Evolutionary conservation across 1,140 invertebrate genomes (phyloP).

Genomic region (Caenorhabditis briggsae): DNA sequence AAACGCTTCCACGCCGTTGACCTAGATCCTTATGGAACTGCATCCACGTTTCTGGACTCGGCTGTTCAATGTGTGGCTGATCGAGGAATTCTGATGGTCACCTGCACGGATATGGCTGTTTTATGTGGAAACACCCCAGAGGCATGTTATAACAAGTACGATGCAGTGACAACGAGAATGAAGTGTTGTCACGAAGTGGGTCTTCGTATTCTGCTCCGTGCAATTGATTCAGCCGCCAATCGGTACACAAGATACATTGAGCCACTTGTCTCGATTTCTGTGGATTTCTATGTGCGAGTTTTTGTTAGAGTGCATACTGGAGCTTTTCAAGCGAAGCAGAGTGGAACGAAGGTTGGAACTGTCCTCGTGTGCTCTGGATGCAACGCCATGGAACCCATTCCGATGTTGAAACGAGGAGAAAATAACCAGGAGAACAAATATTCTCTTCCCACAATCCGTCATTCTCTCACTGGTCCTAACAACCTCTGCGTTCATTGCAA

Average conservation of each 20-base stretch:
- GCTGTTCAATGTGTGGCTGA: conserved; percentile 83
- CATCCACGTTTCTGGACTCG: conserved; percentile 87
- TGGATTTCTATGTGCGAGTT: conserved; percentile 96
- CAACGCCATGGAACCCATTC: conserved; percentile 69
- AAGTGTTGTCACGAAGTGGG: conserved; percentile 96
- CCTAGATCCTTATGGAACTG: conserved; percentile 96
- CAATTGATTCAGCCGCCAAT: conserved; percentile 90
- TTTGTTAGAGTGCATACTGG: conserved; percentile 89
- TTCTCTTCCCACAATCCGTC: conserved; percentile 43
- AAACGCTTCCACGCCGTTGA: conserved; percentile 91
- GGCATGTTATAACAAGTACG: conserved; percentile 94
- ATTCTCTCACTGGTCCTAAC: conserved; percentile 32
- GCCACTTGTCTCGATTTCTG: conserved; percentile 90
- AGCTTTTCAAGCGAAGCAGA: conserved; percentile 87
- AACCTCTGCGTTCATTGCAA: conserved; percentile 72
- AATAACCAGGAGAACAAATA: conserved; percentile 59
- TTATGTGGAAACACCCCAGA: conserved; percentile 94
- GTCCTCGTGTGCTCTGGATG: conserved; percentile 72
- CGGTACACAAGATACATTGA: conserved; percentile 92
- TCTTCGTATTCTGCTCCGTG: conserved; percentile 90
- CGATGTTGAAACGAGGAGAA: conserved; percentile 69
- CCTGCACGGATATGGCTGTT: conserved; percentile 97
- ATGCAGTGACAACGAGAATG: conserved; percentile 87
- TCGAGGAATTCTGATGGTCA: conserved; percentile 85
- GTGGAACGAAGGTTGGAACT: conserved; percentile 81